Percentiles rank a stretch among this genome's conserved stretches.
Conservation (phyloP, 2,888 invertebrate genomes). For the Teleogryllus oceanicus region DNA sequence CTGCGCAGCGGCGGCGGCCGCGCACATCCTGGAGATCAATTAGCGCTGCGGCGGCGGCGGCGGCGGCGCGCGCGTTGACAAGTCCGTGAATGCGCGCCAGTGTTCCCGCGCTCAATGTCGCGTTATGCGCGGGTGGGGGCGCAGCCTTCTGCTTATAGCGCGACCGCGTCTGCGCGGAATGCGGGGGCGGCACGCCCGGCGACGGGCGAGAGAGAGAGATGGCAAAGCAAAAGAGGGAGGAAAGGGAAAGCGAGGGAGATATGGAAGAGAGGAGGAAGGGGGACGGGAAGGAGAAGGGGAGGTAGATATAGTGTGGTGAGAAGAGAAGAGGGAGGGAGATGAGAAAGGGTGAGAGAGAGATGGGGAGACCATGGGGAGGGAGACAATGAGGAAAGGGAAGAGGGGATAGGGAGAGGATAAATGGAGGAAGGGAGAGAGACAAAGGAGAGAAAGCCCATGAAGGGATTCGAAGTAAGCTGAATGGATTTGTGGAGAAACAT, state of each 20-base stretch:
- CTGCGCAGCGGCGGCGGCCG: neutral
- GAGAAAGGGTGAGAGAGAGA: slow-evolving; percentile 2
- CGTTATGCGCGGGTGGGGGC: neutral
- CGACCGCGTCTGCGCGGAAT: neutral
- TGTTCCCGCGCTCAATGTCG: neutral
- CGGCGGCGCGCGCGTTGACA: neutral
- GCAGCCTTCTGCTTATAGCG: neutral
- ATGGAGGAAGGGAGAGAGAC: too few species aligned
- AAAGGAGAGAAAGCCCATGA: too few species aligned
- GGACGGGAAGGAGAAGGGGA: neutral
- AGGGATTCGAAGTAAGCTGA: too few species aligned
- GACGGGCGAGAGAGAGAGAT: neutral
- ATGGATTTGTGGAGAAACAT: too few species aligned
- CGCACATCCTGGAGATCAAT: slow-evolving; percentile 18
- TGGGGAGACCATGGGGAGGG: neutral
- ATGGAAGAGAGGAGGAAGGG: neutral
- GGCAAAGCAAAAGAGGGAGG: neutral
- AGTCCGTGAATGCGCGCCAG: neutral
- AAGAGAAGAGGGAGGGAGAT: slow-evolving; percentile 18
- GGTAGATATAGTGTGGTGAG: rapidly evolving
- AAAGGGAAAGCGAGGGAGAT: neutral
- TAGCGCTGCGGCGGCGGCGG: neutral
- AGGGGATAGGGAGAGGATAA: too few species aligned
- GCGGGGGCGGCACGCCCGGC: neutral
- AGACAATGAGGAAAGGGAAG: neutral